phyloP scores from a whole-genome alignment of 2,113 vertebrate genomes.

The Balaeniceps rex region DNA sequence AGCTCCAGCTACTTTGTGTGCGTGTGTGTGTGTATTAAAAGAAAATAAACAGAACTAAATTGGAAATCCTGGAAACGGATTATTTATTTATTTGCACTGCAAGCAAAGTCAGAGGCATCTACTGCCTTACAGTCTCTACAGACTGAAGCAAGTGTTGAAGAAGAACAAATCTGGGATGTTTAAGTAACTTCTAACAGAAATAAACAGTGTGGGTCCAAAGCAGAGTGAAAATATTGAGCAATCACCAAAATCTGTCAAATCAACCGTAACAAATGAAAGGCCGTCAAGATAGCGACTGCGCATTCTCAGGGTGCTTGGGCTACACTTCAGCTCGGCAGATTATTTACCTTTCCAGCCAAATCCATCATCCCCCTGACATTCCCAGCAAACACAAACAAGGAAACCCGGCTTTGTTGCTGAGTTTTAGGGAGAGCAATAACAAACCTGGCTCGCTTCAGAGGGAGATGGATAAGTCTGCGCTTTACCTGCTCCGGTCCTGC shows the following conservation, averaged over 20 bases:
- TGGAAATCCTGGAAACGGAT: not conserved
- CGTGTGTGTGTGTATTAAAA: not conserved
- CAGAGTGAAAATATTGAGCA: not conserved
- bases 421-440: not conserved
- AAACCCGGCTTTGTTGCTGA: not conserved
- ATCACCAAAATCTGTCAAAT: not conserved
- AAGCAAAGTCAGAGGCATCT: not conserved
- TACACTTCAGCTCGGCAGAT: not conserved
- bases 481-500: not conserved
- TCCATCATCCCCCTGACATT: conserved; percentile 19
- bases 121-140: not conserved
- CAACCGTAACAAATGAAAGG: not conserved
- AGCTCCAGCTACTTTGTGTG: not conserved
- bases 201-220: not conserved
- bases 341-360: conserved; percentile 6
- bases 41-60: conserved; percentile 33
- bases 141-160: not conserved
- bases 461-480: not conserved
- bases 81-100: not conserved
- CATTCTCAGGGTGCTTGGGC: not conserved
- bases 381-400: conserved; percentile 19
- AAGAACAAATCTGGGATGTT: not conserved
- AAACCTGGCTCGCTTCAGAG: not conserved
- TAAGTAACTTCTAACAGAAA: conserved; percentile 1
- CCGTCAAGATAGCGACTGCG: not conserved